These are phyloP conservation scores for Fukomys damarensis DNA, from an alignment of 2,113 vertebrate genomes.

Conservation along the genomic window DNA sequence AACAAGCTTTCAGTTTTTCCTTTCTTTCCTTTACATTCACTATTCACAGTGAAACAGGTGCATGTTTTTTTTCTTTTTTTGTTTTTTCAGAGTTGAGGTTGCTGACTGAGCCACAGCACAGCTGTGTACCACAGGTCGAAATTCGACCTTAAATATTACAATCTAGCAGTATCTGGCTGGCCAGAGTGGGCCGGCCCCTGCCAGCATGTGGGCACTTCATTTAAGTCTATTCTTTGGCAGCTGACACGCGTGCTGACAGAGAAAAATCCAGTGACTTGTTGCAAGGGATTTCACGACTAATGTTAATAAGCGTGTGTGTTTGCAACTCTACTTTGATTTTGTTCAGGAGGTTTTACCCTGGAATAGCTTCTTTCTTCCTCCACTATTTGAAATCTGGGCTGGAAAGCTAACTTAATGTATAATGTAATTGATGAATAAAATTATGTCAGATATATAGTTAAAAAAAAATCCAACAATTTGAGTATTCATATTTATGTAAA, in stretches of 20 bases:
- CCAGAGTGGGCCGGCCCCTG: constrained; percentile 89
- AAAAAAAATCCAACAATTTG: constrained; percentile 75
- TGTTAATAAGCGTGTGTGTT: constrained; percentile 86
- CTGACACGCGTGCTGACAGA: constrained; percentile 93
- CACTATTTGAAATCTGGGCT: constrained; percentile 85
- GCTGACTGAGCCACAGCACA: constrained; percentile 95
- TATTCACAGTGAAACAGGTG: constrained; percentile 98
- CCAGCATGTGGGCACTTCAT: constrained; percentile 95
- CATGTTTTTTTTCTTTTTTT: constrained; percentile 84
- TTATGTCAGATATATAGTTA: constrained; percentile 64
- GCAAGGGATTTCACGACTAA: constrained; percentile 91
- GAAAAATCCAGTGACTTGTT: constrained; percentile 96
- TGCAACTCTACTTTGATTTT: constrained; percentile 79
- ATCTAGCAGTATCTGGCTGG: constrained; percentile 92
- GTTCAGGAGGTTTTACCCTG: constrained; percentile 81
- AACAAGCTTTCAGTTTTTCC: constrained; percentile 91
- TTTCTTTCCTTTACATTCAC: constrained; percentile 95
- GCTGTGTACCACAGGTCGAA: constrained; percentile 93
- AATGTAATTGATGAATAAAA: constrained; percentile 82
- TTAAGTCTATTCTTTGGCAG: constrained; percentile 97
- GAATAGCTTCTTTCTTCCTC: constrained; percentile 78
- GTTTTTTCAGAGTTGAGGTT: constrained; percentile 90
- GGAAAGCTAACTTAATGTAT: constrained; percentile 87
- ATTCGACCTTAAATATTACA: constrained; percentile 92
- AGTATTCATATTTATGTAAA: constrained; percentile 75